Evolutionary conservation across 2,113 vertebrate genomes (phyloP), one percentile per base, ranked within the genome.

Genomic region (Galemys pyrenaicus): DNA sequence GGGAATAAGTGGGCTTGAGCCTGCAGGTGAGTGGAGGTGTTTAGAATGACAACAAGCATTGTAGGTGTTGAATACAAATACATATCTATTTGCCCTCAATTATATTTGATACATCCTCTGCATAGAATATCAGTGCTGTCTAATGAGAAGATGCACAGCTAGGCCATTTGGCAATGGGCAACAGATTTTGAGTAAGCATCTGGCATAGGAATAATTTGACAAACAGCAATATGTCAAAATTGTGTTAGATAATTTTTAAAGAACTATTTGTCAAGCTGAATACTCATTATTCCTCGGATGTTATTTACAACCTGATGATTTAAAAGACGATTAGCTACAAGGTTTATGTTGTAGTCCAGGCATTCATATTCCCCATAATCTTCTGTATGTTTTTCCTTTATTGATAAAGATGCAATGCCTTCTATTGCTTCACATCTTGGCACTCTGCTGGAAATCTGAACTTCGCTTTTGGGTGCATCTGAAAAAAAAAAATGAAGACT

Each of bases 201-300:
- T 96, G 96, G 95, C 84, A 22, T 64, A 92, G 85, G 37, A 96
- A 95, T 95, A 90, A 96, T 94, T 81, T 95, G 95, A 95, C 91
- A 92, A 95, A 90, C n/a, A 94, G 51, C 88, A 95, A 96, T 90
- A 93, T 94, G 91, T 77, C 93, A 95, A 73, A 93, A 95, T 88
- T 73, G 83, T 85, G 62, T 91, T 92, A 41, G 88, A 94, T 96
- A 74, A 89, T 85, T 92, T 95, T 86, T 80, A 94, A 91, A 88
- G 75, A 93, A 96, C 87, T 93, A 6, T 94, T 93, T 94, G 93
- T 93, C 87, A 88, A 58, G 56, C 75, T 90, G 91, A 92, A 94
- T 91, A n/a, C 44, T 94, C 88, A 79, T 92, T 94, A 94, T 92
- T 96, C 86, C 65, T 67, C 49, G 28, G 64, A 68, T 93, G 35